Conservation (phyloP, 2,797 vertebrate genomes). For the Rhinichthys osculus region DNA sequence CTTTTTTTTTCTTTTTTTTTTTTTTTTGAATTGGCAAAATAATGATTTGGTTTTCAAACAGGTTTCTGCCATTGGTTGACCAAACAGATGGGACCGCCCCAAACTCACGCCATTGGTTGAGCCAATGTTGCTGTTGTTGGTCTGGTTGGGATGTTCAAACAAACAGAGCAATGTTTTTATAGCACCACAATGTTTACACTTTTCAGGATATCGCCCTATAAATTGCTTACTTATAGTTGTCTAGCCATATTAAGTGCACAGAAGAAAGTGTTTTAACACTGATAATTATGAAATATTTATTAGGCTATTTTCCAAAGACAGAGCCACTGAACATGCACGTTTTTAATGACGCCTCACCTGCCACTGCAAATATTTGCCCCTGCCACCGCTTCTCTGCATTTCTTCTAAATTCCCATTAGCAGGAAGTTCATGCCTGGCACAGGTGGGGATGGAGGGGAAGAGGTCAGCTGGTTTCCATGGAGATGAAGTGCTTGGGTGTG, state of each 20-base stretch:
- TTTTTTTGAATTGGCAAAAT: background rate
- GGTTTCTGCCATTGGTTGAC: background rate
- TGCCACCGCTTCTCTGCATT: background rate
- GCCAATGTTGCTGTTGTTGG: background rate
- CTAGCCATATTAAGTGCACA: background rate
- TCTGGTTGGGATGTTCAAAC: background rate
- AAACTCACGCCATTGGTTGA: background rate
- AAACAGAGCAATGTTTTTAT: slow-evolving; percentile 15
- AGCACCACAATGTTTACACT: background rate
- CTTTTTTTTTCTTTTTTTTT: too few relatives aligned
- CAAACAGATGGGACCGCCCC: background rate
- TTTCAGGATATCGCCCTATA: background rate
- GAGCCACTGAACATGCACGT: background rate
- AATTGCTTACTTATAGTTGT: background rate
- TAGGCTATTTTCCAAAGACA: background rate
- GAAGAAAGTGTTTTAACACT: background rate
- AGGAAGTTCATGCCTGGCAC: slow-evolving; percentile 22
- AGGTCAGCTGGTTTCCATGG: slow-evolving; percentile 32
- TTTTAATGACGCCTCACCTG: background rate
- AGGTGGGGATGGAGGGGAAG: slow-evolving; percentile 20
- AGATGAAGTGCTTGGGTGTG: slow-evolving; percentile 44
- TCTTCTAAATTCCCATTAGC: background rate
- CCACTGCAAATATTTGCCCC: background rate
- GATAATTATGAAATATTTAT: background rate
- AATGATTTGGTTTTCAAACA: background rate